A percentile compares a stretch with the other conserved stretches of the same genome.
Evolutionary conservation across 2,797 vertebrate species (phyloP).

Genomic region (Platyrinchus mystaceus): DNA sequence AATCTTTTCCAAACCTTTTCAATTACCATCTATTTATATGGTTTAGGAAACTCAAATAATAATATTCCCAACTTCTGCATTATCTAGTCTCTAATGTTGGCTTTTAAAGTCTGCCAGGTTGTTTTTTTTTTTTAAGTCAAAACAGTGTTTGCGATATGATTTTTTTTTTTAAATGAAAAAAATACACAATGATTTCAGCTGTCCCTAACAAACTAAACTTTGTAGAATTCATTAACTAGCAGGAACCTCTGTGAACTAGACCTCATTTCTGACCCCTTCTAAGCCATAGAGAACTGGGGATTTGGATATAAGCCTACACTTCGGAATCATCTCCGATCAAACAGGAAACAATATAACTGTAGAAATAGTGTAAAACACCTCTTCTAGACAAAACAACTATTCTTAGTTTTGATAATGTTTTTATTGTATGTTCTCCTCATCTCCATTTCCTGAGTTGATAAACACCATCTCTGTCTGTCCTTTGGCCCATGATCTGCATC

Average conservation of each 20-base stretch:
- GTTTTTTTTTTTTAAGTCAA: not conserved
- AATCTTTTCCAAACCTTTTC: not conserved
- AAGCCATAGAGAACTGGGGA: not conserved
- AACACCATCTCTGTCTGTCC: not conserved
- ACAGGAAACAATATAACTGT: constrained; percentile 29
- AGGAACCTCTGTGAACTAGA: not conserved
- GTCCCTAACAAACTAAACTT: not conserved
- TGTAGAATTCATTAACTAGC: constrained; percentile 1
- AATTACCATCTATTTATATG: not conserved
- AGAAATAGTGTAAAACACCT: constrained; percentile 8
- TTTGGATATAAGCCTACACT: constrained; percentile 12
- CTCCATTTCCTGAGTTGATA: not conserved
- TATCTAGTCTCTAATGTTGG: not conserved
- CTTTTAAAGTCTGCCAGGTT: not conserved
- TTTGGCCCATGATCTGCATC: not conserved
- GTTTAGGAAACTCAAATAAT: not conserved
- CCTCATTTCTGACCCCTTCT: constrained; percentile 10
- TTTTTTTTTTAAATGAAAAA: not conserved
- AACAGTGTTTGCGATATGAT: not conserved
- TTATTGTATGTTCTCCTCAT: not conserved
- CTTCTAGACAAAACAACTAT: constrained; percentile 39
- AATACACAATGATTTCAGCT: not conserved
- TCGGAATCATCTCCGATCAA: not conserved
- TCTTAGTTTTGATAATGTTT: constrained; percentile 24
- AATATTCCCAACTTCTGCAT: not conserved